phyloP scores from a whole-genome alignment of 30 jellyfish, hydroid and myxozoan species.

The Aurelia sp. region DNA sequence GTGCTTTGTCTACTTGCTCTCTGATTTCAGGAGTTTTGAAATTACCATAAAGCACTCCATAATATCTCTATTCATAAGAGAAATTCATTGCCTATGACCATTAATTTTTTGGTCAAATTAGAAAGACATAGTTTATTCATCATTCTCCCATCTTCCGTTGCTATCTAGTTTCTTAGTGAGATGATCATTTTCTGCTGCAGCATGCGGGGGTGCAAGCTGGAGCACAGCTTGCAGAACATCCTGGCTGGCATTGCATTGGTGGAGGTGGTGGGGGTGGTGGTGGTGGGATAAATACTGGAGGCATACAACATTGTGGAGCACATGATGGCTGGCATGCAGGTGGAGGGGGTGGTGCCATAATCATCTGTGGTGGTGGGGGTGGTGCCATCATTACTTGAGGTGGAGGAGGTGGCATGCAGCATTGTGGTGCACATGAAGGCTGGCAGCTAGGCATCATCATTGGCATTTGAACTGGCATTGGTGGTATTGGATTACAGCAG shows the following conservation, averaged over 20 bases:
- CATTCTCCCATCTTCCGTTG: too few species aligned
- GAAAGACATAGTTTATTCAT: too few species aligned
- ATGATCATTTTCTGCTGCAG: constrained; percentile 82
- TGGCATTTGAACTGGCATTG: constrained; percentile 73
- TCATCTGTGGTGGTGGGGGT: constrained; percentile 76
- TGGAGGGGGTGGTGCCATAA: constrained; percentile 85
- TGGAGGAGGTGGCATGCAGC: constrained; percentile 74
- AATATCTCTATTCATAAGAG: too few species aligned
- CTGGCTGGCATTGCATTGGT: constrained; percentile 83
- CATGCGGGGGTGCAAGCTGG: constrained; percentile 98
- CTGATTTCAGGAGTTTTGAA: too few species aligned
- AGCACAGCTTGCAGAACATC: constrained; percentile 97
- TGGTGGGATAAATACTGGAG: constrained; percentile 70
- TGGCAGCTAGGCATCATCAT: constrained; percentile 81
- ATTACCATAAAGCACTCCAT: too few species aligned
- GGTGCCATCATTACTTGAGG: constrained; percentile 64
- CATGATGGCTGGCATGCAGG: constrained; percentile 91
- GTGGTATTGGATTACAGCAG: constrained; percentile 85
- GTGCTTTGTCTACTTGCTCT: too few species aligned
- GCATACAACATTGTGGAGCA: constrained; percentile 94
- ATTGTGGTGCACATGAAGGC: constrained; percentile 93
- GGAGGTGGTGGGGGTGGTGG: constrained; percentile 96
- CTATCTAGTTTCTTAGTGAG: not conserved
- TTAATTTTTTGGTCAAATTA: too few species aligned
- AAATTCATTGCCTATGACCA: too few species aligned